Percentiles rank a stretch among this genome's conserved stretches.
Conservation (phyloP, 1,140 invertebrate species). For the Dendroctonus ponderosae region DNA sequence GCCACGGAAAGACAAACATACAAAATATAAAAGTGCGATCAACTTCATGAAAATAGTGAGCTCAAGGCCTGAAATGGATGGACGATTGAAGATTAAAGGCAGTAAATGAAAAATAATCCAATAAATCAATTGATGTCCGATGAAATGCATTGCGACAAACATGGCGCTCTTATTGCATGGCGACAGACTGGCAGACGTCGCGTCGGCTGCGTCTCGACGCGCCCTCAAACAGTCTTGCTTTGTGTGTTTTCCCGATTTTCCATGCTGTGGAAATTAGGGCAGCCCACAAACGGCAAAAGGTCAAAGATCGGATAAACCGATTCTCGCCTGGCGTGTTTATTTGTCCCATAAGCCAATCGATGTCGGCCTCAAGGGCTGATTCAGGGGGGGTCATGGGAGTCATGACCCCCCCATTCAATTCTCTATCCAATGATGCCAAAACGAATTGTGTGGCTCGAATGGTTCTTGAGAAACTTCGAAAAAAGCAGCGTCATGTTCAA, state of each 20-base stretch:
- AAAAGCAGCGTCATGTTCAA: no score
- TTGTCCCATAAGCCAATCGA: no score
- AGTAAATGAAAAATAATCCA: background rate
- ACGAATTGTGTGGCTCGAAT: no score
- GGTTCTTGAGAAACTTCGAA: no score
- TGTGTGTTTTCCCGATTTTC: background rate
- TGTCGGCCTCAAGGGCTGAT: no score
- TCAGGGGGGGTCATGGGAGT: no score
- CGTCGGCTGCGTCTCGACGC: conserved; percentile 12
- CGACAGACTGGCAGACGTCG: conserved; percentile 14
- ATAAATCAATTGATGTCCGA: background rate
- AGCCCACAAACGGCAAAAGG: no score
- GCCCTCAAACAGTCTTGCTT: background rate
- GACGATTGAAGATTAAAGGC: background rate
- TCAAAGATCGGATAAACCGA: no score
- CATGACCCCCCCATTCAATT: no score
- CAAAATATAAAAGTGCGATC: background rate
- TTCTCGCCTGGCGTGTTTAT: no score
- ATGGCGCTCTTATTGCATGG: conserved; percentile 9
- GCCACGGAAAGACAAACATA: background rate
- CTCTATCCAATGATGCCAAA: no score
- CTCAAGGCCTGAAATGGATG: background rate
- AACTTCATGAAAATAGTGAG: background rate
- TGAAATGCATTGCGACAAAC: background rate
- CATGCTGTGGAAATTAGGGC: no score